Base-by-base conservation (phyloP, 2,888 invertebrate genomes). In the Trissonchulus latispiculum region DNA sequence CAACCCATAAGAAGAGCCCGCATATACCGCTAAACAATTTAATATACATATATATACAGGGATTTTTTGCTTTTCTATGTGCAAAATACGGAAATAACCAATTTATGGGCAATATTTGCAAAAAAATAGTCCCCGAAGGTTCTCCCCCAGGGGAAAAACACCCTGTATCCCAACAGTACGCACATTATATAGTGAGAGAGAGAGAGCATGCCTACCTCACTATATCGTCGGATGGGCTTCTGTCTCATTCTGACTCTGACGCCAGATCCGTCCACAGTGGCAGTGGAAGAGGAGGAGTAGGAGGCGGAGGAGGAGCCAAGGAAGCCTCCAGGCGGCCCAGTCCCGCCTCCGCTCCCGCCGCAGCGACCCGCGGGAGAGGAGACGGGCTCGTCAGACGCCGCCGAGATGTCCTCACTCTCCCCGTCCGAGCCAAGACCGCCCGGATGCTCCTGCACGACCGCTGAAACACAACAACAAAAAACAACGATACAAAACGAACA, bases 371-470 rank as follows among this genome's bases (percentile, higher is more conserved):
- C 73, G 31, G 62, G 62, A 28, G 36, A 36, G 2, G 66, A 32
- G n/a, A 71, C 71, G 29, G 78, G 78, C 72, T 75, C 78, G 35
- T 76, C 72, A 2, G 77, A 78, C 66, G 79, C 79, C 36, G 79
- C 79, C 61, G 80, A 80, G 36, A 77, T 80, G 75, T 83, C 82
- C 37, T 81, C 76, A 62, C 79, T 79, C 75, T 82, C 82, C 61
- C 81, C 82, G 76, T 82, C 82, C 2, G 79, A 79, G n/a, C 82
- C 82, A 61, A n/a, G n/a, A 82, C 76, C 29, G 78, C 79, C 66
- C 70, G 77, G 76, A 33, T 79, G 76, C 75, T 82, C 82, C 75
- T 83, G 81, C 35, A 81, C 81, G 31, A 81, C 81, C 33, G 82
- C 81, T 81, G 77, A 74, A 81, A 80, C 62, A 62, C 1, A 36